Evolutionary conservation across 1,140 invertebrate species (phyloP).

Genomic region (Yoshiicerus persimilis): DNA sequence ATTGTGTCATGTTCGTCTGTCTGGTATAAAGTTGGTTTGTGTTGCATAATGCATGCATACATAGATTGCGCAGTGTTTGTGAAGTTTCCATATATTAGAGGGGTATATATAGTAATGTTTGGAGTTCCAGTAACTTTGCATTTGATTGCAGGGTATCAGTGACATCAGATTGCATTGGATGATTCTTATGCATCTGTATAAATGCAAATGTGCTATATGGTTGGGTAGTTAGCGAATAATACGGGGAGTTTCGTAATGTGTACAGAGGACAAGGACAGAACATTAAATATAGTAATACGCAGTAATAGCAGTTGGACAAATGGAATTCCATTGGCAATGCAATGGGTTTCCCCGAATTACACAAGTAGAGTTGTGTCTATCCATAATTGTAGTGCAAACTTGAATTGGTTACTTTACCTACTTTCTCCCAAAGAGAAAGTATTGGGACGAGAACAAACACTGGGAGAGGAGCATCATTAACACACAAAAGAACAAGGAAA

Average conservation of each 20-base stretch:
- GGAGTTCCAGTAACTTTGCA: neutral
- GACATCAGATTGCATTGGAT: neutral
- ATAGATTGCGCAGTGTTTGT: too few relatives aligned
- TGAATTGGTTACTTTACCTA: neutral
- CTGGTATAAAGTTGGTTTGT: too few relatives aligned
- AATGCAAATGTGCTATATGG: neutral
- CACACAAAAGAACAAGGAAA: constrained; percentile 13
- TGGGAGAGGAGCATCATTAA: neutral
- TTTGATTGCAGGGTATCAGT: neutral
- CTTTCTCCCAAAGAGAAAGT: neutral
- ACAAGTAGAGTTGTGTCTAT: neutral
- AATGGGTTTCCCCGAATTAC: neutral
- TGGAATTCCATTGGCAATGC: neutral
- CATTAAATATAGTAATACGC: neutral
- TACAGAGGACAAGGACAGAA: neutral
- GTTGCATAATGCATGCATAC: too few relatives aligned
- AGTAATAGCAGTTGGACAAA: neutral
- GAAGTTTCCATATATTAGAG: neutral
- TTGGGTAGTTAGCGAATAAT: neutral
- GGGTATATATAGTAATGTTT: neutral
- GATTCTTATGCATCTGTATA: neutral
- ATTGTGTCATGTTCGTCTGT: neutral
- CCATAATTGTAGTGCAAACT: neutral
- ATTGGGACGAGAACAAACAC: neutral
- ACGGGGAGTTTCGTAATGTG: neutral